Evolutionary conservation across 1,140 invertebrate genomes (phyloP).

Genomic region (Drosophila subobscura): DNA sequence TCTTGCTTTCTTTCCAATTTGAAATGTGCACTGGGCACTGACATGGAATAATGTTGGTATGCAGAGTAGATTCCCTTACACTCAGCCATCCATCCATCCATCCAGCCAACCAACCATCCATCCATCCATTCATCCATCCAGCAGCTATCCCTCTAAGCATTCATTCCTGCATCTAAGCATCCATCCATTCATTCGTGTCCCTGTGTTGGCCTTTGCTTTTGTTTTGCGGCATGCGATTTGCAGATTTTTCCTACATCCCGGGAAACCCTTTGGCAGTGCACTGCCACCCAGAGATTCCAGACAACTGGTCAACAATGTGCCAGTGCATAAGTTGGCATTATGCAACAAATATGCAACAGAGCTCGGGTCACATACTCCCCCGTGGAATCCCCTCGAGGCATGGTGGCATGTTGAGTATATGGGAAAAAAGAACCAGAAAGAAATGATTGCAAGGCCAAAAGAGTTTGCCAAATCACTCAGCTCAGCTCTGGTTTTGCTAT

Average conservation of each 20-base stretch:
- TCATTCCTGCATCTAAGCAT: slow-evolving; percentile 30
- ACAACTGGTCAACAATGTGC: slow-evolving; percentile 75
- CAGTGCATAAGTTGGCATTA: slow-evolving; percentile 71
- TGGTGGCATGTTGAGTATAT: slow-evolving; percentile 25
- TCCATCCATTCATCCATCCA: slow-evolving; percentile 19
- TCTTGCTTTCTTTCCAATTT: slow-evolving; percentile 45
- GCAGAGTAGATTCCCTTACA: slow-evolving; percentile 52
- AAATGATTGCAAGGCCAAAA: slow-evolving; percentile 15
- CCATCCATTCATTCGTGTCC: slow-evolving; percentile 30
- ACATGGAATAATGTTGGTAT: slow-evolving; percentile 77
- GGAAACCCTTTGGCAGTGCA: slow-evolving; percentile 64
- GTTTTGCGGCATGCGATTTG: slow-evolving; percentile 77
- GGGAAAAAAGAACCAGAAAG: neutral
- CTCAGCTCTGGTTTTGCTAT: slow-evolving; percentile 20
- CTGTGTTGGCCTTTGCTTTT: slow-evolving; percentile 68
- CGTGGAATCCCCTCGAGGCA: slow-evolving; percentile 3
- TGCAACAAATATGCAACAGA: slow-evolving; percentile 75
- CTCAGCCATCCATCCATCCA: slow-evolving; percentile 35
- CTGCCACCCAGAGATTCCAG: slow-evolving; percentile 26
- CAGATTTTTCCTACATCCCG: slow-evolving; percentile 61
- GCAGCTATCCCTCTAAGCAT: slow-evolving; percentile 49
- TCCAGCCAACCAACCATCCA: slow-evolving; percentile 27
- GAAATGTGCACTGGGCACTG: slow-evolving; percentile 64
- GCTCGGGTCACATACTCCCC: slow-evolving; percentile 41
- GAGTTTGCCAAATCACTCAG: slow-evolving; percentile 44